A percentile compares a stretch with the other conserved stretches of the same genome.
Evolutionary conservation across 1,140 invertebrate genomes (phyloP).

Genomic region (Pogonus chalceus): DNA sequence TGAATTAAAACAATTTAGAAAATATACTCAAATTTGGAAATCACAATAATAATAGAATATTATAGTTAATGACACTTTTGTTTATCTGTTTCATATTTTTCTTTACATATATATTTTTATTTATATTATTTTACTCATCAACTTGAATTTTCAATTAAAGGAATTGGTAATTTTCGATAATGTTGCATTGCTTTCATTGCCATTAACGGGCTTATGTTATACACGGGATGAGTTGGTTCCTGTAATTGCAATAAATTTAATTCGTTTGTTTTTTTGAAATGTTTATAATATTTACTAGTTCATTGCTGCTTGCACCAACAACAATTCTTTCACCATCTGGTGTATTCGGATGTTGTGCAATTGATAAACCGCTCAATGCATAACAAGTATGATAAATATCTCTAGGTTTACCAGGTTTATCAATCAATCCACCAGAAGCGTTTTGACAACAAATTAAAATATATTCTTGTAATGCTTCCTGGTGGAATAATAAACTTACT

Average conservation of each 20-base stretch:
- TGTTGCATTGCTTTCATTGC: background rate
- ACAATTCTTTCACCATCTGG: background rate
- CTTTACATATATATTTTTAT: no score
- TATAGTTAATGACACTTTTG: no score
- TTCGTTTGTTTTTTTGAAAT: no score
- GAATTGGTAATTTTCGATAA: background rate
- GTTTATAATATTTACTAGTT: no score
- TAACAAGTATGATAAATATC: slow-evolving; percentile 98
- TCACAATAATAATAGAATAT: no score
- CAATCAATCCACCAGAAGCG: slow-evolving; percentile 80
- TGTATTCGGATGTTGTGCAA: slow-evolving; percentile 54
- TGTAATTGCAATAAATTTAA: no score
- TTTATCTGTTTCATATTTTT: no score
- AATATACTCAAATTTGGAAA: no score
- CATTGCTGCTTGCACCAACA: background rate
- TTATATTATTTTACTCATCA: no score
- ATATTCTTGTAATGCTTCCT: slow-evolving; percentile 87
- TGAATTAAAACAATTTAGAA: no score
- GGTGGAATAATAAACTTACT: slow-evolving; percentile 63
- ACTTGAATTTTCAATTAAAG: background rate
- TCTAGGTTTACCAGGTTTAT: slow-evolving; percentile 85
- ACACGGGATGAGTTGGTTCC: slow-evolving; percentile 1
- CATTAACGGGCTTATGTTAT: background rate
- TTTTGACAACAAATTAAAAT: slow-evolving; percentile 88
- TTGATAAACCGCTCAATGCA: slow-evolving; percentile 84